phyloP scores from a whole-genome alignment of 2,888 invertebrate genomes.

The Poecilobothrus nobilitatus region DNA sequence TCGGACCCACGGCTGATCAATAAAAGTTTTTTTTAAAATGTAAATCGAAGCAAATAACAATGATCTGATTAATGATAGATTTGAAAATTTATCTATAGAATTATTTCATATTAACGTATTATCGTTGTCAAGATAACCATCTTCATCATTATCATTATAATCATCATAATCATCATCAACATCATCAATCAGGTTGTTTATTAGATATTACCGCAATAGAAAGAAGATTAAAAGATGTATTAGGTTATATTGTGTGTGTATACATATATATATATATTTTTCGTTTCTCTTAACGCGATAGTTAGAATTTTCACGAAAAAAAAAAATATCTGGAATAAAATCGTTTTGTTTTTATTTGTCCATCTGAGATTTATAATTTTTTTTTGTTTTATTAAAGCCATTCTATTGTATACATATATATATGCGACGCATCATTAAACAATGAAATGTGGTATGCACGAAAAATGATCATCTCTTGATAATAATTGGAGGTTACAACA shows the following conservation, averaged over 20 bases:
- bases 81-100: neutral
- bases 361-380: neutral
- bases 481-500: neutral
- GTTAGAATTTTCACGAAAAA: no score
- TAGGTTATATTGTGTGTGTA: neutral
- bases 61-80: neutral
- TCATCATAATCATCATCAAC: no score
- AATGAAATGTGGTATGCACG: constrained; percentile 6
- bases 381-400: neutral
- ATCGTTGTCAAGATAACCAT: neutral
- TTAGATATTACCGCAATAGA: neutral
- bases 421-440: neutral
- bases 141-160: no score
- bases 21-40: neutral
- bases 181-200: neutral
- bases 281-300: no score
- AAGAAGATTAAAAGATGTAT: neutral
- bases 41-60: neutral
- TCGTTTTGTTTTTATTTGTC: neutral
- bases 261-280: no score
- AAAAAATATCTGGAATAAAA: neutral
- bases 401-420: neutral
- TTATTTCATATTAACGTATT: neutral
- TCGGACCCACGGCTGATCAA: neutral
- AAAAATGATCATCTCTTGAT: neutral